Conservation (phyloP, 2,797 vertebrate genomes). For the Sarcophilus harrisii region DNA sequence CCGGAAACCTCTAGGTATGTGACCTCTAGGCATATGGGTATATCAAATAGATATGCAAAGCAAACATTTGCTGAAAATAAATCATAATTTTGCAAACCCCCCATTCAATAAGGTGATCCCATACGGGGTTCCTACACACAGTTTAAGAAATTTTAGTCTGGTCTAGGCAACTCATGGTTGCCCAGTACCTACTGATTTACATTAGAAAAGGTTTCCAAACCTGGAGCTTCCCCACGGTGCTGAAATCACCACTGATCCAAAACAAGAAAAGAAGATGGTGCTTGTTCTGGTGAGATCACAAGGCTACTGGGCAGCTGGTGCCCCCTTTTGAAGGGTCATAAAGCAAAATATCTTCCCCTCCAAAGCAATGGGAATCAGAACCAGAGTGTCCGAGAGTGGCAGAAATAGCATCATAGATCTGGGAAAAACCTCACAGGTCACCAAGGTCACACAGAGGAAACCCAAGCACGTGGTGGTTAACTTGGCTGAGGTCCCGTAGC, state of each 20-base stretch:
- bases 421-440: not conserved
- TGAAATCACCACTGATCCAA: not conserved
- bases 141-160: too few species aligned
- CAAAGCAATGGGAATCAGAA: not conserved
- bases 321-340: not conserved
- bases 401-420: not conserved
- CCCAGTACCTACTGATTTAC: not conserved
- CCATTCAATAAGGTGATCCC: too few species aligned
- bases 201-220: not conserved
- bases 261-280: not conserved
- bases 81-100: too few species aligned
- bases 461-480: slow-evolving; percentile 32
- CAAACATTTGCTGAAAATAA: too few species aligned
- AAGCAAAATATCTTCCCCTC: not conserved
- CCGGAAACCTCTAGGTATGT: too few species aligned
- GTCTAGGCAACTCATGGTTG: not conserved
- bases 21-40: too few species aligned
- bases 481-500: slow-evolving; percentile 19
- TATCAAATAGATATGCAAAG: too few species aligned
- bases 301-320: not conserved
- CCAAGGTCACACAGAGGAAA: slow-evolving; percentile 25
- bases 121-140: too few species aligned
- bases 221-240: too few species aligned
- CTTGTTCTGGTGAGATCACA: slow-evolving; percentile 51
- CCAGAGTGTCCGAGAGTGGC: not conserved